Conservation (phyloP, 2,797 vertebrate species). For the Bucorvus abyssinicus region DNA sequence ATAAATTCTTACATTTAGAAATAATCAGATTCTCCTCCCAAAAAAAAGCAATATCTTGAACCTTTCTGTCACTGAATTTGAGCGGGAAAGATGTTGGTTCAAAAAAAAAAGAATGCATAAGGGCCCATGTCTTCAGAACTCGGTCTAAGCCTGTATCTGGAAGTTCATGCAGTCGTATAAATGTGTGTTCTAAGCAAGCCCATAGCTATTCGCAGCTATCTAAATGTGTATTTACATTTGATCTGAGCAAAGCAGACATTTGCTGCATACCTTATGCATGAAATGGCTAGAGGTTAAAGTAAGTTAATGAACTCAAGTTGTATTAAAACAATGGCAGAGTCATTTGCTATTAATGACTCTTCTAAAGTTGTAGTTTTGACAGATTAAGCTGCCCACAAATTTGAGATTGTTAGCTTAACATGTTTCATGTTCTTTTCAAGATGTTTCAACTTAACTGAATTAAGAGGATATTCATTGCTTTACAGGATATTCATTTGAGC, state of each 20-base stretch:
- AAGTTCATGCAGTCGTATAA: not conserved
- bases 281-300: not conserved
- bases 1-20: not conserved
- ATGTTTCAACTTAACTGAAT: not conserved
- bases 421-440: not conserved
- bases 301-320: not conserved
- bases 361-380: not conserved
- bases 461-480: not conserved
- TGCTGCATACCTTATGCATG: not conserved
- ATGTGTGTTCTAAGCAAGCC: not conserved
- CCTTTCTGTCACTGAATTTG: not conserved
- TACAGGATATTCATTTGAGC: not conserved
- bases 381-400: not conserved
- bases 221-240: not conserved
- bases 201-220: not conserved
- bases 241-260: not conserved
- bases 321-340: not conserved
- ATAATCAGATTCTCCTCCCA: not conserved
- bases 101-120: not conserved
- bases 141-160: not conserved
- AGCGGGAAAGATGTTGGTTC: not conserved
- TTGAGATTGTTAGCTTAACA: not conserved
- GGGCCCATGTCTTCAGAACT: not conserved
- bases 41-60: not conserved
- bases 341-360: not conserved